Percentiles rank a stretch among this genome's conserved stretches.
phyloP scores from a whole-genome alignment of 2,888 invertebrate species.

The Ophioninae sp. region DNA sequence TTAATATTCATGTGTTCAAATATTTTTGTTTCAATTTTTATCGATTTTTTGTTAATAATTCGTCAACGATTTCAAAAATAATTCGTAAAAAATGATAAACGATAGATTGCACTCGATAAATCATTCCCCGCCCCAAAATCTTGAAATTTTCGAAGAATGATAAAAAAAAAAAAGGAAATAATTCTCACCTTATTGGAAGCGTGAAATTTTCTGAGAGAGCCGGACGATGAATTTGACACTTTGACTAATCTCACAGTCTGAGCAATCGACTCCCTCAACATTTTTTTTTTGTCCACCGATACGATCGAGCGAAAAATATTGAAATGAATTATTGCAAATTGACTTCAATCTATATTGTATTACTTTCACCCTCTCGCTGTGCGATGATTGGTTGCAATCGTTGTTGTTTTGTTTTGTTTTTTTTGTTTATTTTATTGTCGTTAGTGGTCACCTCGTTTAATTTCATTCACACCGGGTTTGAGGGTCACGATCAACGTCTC shows the following conservation, averaged over 20 bases:
- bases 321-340: neutral
- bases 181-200: slow-evolving; percentile 68
- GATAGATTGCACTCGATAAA: too few relatives aligned
- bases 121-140: neutral
- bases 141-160: neutral
- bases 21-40: too few relatives aligned
- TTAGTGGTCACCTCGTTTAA: slow-evolving; percentile 13
- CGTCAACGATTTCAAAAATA: neutral
- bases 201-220: slow-evolving; percentile 70
- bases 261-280: slow-evolving; percentile 65
- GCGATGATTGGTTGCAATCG: neutral
- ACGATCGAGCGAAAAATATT: slow-evolving; percentile 5
- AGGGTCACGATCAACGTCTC: slow-evolving; percentile 67
- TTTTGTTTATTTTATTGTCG: slow-evolving; percentile 1
- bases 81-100: too few relatives aligned
- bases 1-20: neutral
- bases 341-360: neutral
- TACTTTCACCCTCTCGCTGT: neutral
- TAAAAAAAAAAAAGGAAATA: neutral
- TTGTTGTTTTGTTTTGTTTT: too few relatives aligned
- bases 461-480: slow-evolving; percentile 53
- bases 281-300: slow-evolving; percentile 42
- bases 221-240: slow-evolving; percentile 66
- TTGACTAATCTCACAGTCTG: slow-evolving; percentile 67
- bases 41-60: neutral